phyloP scores from a whole-genome alignment of 2,113 vertebrate species.

The Pterophyllum scalare region DNA sequence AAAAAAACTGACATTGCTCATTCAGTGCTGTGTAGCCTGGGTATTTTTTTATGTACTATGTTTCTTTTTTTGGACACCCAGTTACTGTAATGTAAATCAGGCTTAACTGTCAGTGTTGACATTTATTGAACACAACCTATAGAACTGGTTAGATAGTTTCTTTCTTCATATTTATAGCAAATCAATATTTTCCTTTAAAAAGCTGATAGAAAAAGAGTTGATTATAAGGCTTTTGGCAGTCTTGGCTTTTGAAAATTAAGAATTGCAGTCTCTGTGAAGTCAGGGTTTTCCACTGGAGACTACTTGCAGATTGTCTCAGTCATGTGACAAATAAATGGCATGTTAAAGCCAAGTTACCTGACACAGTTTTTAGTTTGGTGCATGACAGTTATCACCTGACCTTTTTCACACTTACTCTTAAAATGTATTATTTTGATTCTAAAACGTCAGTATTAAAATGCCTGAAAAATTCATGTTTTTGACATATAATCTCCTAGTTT shows the following conservation, averaged over 20 bases:
- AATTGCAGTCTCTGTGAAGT: not conserved
- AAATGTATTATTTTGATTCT: not conserved
- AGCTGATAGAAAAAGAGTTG: not conserved
- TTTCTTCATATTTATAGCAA: not conserved
- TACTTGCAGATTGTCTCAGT: not conserved
- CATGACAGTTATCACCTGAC: not conserved
- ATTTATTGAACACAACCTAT: not conserved
- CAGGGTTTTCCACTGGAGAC: not conserved
- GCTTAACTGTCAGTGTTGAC: not conserved
- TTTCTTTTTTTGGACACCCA: slow-evolving; percentile 10
- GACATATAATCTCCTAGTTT: slow-evolving; percentile 8
- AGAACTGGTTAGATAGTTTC: not conserved
- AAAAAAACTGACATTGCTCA: slow-evolving; percentile 17
- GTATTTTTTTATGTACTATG: not conserved
- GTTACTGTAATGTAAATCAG: not conserved
- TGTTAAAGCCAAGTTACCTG: not conserved
- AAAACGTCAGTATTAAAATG: not conserved
- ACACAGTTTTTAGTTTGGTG: not conserved
- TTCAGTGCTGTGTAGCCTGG: not conserved
- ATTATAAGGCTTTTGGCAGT: not conserved
- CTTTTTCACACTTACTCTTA: not conserved
- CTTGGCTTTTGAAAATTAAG: not conserved
- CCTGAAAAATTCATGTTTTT: not conserved
- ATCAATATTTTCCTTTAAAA: not conserved
- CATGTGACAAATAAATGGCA: not conserved